These are phyloP conservation scores for Cancer borealis DNA, from an alignment of 2,888 invertebrate species.

Conservation along the genomic window DNA sequence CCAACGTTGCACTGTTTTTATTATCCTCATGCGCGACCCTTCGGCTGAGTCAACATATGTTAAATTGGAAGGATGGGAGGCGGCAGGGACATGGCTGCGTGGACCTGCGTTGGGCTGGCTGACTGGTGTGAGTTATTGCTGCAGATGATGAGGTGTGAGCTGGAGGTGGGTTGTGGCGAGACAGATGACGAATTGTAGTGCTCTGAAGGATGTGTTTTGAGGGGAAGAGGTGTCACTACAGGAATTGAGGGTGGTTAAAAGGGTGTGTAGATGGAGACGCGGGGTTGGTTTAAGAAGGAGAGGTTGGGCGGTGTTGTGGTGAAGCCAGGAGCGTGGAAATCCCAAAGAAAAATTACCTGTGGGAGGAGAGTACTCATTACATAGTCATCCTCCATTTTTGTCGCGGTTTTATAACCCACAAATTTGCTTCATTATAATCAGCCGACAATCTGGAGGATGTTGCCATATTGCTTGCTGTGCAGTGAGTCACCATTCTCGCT, in stretches of 20 bases:
- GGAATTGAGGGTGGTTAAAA: neutral
- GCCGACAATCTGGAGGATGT: neutral
- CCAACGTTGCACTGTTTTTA: neutral
- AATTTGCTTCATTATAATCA: neutral
- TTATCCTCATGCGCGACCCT: neutral
- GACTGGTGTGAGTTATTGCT: neutral
- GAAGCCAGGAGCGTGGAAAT: neutral
- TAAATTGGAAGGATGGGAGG: neutral
- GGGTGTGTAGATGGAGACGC: neutral
- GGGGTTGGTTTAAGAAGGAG: neutral
- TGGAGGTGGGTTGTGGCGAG: no score
- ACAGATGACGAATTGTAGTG: neutral
- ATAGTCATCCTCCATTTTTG: neutral
- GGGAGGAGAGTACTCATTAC: neutral
- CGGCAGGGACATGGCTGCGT: neutral
- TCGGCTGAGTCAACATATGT: neutral
- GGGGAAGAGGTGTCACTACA: neutral
- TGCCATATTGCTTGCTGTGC: neutral
- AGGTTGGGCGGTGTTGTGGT: neutral
- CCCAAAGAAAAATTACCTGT: neutral
- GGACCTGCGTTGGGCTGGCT: neutral
- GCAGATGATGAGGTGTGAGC: neutral
- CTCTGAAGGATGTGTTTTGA: neutral
- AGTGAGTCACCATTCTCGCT: neutral
- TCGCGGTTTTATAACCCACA: neutral